These are phyloP conservation scores for Rotaria macrura DNA, from an alignment of 2,888 invertebrate genomes.

Conservation along the genomic window DNA sequence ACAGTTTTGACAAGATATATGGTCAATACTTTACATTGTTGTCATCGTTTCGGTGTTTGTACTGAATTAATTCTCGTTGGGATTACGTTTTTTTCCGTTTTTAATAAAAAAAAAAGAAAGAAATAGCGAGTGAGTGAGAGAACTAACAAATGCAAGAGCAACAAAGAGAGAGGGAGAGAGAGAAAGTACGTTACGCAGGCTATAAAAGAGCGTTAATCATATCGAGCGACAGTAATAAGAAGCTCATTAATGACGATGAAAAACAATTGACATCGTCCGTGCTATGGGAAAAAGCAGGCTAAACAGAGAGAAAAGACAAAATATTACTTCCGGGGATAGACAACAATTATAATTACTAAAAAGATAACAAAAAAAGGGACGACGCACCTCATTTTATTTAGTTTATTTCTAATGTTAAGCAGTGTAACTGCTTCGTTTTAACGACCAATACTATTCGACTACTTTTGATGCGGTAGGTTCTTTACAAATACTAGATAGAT, in stretches of 20 bases:
- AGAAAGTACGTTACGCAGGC: background rate
- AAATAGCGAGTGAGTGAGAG: no score
- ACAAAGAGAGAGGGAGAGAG: no score
- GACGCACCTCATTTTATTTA: background rate
- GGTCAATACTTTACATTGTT: no score
- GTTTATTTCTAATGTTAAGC: background rate
- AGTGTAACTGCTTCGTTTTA: background rate
- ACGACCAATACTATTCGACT: background rate
- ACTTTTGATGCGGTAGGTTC: no score
- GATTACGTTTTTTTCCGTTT: no score
- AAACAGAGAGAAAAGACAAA: background rate
- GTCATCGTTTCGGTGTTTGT: no score
- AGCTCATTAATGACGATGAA: background rate
- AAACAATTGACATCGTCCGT: background rate
- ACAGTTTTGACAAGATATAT: no score
- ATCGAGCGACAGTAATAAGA: background rate
- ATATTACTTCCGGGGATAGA: no score
- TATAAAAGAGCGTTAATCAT: background rate
- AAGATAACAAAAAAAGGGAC: background rate
- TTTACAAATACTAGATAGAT: no score
- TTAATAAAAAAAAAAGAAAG: background rate
- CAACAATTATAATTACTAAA: background rate
- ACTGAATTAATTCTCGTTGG: no score
- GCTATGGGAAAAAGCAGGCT: background rate
- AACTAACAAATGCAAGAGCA: no score